These are phyloP conservation scores for Sylvicola cinctus DNA, from an alignment of 2,888 invertebrate species.

Conservation along the genomic window DNA sequence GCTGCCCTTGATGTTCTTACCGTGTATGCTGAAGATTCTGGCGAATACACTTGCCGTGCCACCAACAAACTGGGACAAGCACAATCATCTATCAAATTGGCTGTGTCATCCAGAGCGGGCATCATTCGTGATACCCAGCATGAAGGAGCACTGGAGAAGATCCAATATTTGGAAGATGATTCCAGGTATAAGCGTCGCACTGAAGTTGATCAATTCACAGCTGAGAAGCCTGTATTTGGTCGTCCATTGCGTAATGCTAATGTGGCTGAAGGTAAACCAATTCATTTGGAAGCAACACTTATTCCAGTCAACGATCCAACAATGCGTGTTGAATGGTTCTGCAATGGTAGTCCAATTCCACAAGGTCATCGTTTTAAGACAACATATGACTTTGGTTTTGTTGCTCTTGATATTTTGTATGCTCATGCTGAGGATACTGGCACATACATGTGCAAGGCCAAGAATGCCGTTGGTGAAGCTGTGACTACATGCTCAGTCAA, in stretches of 20 bases:
- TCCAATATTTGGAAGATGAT: slow-evolving; percentile 76
- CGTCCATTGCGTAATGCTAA: slow-evolving; percentile 71
- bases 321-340: slow-evolving; percentile 97
- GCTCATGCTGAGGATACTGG: slow-evolving; percentile 95
- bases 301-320: slow-evolving; percentile 96
- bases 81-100: slow-evolving; percentile 56
- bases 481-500: slow-evolving; percentile 78
- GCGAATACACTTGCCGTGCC: slow-evolving; percentile 74
- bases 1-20: slow-evolving; percentile 88
- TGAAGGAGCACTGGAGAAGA: slow-evolving; percentile 79
- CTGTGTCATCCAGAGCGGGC: slow-evolving; percentile 61
- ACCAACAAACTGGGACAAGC: slow-evolving; percentile 74
- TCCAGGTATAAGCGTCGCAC: slow-evolving; percentile 50
- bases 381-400: slow-evolving; percentile 93
- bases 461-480: slow-evolving; percentile 88
- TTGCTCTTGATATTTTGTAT: slow-evolving; percentile 87
- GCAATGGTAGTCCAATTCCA: slow-evolving; percentile 82
- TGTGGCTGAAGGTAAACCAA: slow-evolving; percentile 66
- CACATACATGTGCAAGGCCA: slow-evolving; percentile 89
- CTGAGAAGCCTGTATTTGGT: slow-evolving; percentile 79
- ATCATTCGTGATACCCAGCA: slow-evolving; percentile 83
- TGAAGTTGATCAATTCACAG: slow-evolving; percentile 51
- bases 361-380: slow-evolving; percentile 91
- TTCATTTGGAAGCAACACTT: slow-evolving; percentile 84
- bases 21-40: slow-evolving; percentile 85